A percentile compares a stretch with the other conserved stretches of the same genome.
Conservation (phyloP, 2,888 invertebrate species). For the Andrena chrysosceles region DNA sequence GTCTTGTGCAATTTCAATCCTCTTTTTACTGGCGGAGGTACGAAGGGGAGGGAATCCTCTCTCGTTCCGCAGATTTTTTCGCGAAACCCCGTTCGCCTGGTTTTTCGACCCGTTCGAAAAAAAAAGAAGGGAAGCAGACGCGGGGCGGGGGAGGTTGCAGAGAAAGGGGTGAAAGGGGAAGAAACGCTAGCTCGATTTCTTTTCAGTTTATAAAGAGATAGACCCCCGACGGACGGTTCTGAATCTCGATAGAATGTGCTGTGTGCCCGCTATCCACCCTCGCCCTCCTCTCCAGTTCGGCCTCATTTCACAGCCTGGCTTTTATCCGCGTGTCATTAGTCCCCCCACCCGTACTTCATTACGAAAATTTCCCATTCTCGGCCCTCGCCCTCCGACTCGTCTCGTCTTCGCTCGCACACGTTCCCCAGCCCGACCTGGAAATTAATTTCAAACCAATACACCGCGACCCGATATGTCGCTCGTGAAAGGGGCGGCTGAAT, state of each 20-base stretch:
- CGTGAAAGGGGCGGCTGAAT: constrained; percentile 20
- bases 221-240: constrained; percentile 47
- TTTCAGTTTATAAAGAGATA: constrained; percentile 59
- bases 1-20: constrained; percentile 63
- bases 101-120: constrained; percentile 37
- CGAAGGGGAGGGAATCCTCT: constrained; percentile 13
- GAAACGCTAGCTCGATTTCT: constrained; percentile 61
- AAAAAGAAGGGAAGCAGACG: constrained; percentile 6
- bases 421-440: constrained; percentile 22
- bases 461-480: constrained; percentile 21
- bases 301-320: constrained; percentile 53
- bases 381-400: background rate
- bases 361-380: constrained; percentile 56
- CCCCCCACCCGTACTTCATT: constrained; percentile 44
- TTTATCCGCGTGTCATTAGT: constrained; percentile 62
- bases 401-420: background rate
- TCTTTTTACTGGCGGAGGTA: constrained; percentile 44
- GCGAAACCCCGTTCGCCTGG: constrained; percentile 45
- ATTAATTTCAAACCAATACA: constrained; percentile 60
- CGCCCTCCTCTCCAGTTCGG: constrained; percentile 44
- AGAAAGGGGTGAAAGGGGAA: background rate
- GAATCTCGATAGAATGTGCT: constrained; percentile 58
- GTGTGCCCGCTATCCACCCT: constrained; percentile 28
- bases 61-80: constrained; percentile 24
- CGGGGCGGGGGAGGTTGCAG: background rate